Percentiles rank a stretch among this genome's conserved stretches.
These are phyloP conservation scores for Hydrochoerus hydrochaeris DNA, from an alignment of 2,113 vertebrate species.

Conservation along the genomic window DNA sequence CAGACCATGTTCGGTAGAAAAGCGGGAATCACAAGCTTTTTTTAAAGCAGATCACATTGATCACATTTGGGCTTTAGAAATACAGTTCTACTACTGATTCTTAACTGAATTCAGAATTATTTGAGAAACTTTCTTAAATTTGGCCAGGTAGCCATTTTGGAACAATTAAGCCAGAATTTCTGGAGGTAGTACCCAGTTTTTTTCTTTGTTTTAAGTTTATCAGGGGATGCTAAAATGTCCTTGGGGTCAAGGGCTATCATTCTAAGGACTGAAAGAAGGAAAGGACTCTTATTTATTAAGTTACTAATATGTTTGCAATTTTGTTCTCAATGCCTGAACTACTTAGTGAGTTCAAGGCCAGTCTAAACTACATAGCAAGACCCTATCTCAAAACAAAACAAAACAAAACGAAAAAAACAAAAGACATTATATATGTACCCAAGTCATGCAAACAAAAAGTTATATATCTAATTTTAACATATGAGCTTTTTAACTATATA, in stretches of 20 bases:
- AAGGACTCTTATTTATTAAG: neutral
- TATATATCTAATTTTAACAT: neutral
- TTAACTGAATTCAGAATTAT: constrained; percentile 29
- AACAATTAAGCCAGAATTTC: constrained; percentile 21
- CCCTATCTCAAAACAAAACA: too few relatives aligned
- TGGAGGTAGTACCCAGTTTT: neutral
- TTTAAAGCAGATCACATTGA: neutral
- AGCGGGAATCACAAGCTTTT: neutral
- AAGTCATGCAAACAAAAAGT: neutral
- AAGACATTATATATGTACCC: neutral
- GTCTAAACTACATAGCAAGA: too few relatives aligned
- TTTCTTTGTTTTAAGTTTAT: constrained; percentile 25
- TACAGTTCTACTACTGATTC: neutral
- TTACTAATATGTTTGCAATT: neutral
- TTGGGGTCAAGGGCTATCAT: neutral
- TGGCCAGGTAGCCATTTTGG: neutral
- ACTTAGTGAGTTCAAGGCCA: too few relatives aligned
- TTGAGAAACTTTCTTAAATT: constrained; percentile 30
- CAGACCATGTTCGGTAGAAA: neutral
- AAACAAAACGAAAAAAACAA: neutral
- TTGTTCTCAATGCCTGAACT: neutral
- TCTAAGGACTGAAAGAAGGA: neutral
- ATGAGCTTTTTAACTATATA: too few relatives aligned
- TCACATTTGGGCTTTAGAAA: neutral
- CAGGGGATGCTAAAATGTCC: neutral